These are phyloP conservation scores for Cordilura impudica DNA, from an alignment of 2,888 invertebrate genomes.

Conservation along the genomic window DNA sequence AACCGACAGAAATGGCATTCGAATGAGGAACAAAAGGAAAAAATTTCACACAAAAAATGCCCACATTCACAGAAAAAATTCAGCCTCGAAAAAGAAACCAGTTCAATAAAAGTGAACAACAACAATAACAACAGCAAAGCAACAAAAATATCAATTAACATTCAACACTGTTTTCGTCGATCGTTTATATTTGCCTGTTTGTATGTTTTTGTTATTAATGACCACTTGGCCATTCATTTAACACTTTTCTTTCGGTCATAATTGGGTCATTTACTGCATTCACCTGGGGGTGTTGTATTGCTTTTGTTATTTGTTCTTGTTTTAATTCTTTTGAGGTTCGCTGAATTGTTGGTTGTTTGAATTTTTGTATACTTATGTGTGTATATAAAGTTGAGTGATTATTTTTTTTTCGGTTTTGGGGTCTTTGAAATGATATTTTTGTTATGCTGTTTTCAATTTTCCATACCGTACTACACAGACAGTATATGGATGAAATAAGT, in stretches of 20 bases:
- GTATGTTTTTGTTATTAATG: constrained; percentile 57
- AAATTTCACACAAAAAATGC: constrained; percentile 6
- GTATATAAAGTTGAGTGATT: too few species aligned
- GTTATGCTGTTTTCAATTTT: neutral
- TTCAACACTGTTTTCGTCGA: constrained; percentile 36
- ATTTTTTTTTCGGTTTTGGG: neutral
- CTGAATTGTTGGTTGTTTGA: neutral
- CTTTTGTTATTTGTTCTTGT: neutral
- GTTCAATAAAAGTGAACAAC: constrained; percentile 1
- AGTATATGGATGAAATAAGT: too few species aligned
- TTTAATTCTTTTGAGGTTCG: constrained; percentile 7
- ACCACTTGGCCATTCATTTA: constrained; percentile 59
- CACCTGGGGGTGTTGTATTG: constrained; percentile 45
- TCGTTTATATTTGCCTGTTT: constrained; percentile 48
- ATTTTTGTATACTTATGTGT: too few species aligned
- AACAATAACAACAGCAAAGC: constrained; percentile 7
- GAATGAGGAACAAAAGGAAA: constrained; percentile 16
- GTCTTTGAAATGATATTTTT: constrained; percentile 2
- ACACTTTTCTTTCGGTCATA: constrained; percentile 53
- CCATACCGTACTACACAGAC: too few species aligned
- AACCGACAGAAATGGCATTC: constrained; percentile 37
- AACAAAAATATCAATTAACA: constrained; percentile 16
- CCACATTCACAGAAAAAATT: constrained; percentile 10
- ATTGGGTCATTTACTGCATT: constrained; percentile 64
- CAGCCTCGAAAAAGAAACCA: constrained; percentile 33